A percentile compares a stretch with the other conserved stretches of the same genome.
Evolutionary conservation across 2,888 invertebrate genomes (phyloP).

Genomic region (Drosophila aldrichi): DNA sequence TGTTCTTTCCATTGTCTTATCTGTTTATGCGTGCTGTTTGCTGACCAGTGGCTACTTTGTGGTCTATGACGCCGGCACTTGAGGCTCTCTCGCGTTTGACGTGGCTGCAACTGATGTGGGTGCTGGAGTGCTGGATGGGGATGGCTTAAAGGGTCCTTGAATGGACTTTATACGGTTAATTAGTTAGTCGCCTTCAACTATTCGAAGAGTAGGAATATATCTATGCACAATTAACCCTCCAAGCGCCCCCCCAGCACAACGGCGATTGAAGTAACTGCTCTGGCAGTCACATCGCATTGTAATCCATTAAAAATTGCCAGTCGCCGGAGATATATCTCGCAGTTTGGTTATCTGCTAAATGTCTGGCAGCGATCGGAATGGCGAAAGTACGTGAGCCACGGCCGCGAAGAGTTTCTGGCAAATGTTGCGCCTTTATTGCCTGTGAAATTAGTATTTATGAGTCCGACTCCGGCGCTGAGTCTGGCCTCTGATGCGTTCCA

Average conservation of each 20-base stretch:
- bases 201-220: constrained; percentile 17
- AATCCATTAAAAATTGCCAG: constrained; percentile 76
- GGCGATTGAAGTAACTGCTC: neutral
- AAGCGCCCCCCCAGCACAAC: neutral
- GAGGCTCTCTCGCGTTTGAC: constrained; percentile 63
- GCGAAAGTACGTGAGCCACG: constrained; percentile 56
- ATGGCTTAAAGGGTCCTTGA: neutral
- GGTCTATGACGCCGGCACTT: constrained; percentile 39
- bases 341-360: constrained; percentile 69
- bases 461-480: constrained; percentile 30
- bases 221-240: neutral
- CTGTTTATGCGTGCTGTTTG: constrained; percentile 36
- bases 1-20: constrained; percentile 1
- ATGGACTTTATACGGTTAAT: constrained; percentile 44
- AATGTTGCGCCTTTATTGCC: constrained; percentile 84
- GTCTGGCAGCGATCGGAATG: constrained; percentile 73
- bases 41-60: constrained; percentile 72
- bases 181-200: constrained; percentile 55
- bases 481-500: constrained; percentile 34
- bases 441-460: constrained; percentile 85
- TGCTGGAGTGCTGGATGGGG: constrained; percentile 32
- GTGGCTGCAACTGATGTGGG: constrained; percentile 73
- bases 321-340: constrained; percentile 23
- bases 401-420: constrained; percentile 52
- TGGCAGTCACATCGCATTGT: constrained; percentile 46